These are phyloP conservation scores for Aurelia sp. DNA, from an alignment of 30 jellyfish, hydroid and myxozoan species.

Conservation along the genomic window DNA sequence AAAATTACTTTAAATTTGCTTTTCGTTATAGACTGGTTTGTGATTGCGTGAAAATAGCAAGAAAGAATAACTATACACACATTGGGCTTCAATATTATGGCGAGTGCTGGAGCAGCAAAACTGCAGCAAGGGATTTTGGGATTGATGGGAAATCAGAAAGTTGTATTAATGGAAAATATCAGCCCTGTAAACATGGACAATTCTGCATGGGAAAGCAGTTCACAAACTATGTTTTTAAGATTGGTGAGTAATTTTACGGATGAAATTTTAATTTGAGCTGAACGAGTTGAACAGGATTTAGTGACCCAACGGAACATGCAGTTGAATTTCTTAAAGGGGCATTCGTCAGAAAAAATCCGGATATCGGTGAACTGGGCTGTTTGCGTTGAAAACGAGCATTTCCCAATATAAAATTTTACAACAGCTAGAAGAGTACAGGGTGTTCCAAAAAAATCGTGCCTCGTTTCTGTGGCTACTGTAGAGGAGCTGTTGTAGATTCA, in stretches of 20 bases:
- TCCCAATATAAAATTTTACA: no score
- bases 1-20: not conserved
- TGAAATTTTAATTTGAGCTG: no score
- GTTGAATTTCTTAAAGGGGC: no score
- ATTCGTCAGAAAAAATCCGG: no score
- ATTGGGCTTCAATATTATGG: slow-evolving; percentile 48
- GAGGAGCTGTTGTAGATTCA: no score
- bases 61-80: slow-evolving; percentile 1
- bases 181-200: slow-evolving; percentile 24
- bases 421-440: no score
- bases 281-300: no score
- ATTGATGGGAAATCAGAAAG: slow-evolving; percentile 21
- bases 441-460: no score
- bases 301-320: no score
- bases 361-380: no score
- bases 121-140: slow-evolving; percentile 4
- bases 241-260: not conserved
- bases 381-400: no score
- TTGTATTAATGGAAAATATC: slow-evolving; percentile 37
- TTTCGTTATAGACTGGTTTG: slow-evolving; percentile 1
- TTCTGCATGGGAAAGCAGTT: slow-evolving; percentile 33
- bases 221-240: slow-evolving; percentile 36
- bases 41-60: slow-evolving; percentile 30
- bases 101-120: slow-evolving; percentile 50
- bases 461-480: no score